Conservation (phyloP, 2,113 vertebrate species). For the Erythrocercus mccallii region DNA sequence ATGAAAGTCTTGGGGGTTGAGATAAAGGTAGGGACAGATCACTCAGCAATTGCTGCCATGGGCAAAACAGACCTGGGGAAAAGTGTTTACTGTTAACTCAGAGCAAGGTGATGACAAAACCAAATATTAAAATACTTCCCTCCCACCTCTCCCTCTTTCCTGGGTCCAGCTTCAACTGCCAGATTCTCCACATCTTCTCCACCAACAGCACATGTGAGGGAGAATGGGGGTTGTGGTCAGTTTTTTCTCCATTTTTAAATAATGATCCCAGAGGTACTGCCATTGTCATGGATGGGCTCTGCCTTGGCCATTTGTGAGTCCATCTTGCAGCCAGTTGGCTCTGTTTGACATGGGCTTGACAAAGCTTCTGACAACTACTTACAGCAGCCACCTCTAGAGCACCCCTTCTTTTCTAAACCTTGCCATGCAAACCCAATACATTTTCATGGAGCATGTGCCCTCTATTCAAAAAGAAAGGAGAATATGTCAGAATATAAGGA, state of each 20-base stretch:
- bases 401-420: neutral
- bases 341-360: neutral
- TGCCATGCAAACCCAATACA: neutral
- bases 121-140: neutral
- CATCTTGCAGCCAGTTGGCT: neutral
- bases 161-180: fast-evolving
- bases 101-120: fast-evolving
- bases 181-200: neutral
- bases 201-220: fast-evolving
- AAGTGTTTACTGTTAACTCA: neutral
- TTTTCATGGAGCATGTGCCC: neutral
- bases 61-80: neutral
- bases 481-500: neutral
- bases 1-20: neutral
- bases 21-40: neutral
- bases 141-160: neutral
- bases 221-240: fast-evolving
- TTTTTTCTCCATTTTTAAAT: neutral
- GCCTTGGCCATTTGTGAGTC: fast-evolving
- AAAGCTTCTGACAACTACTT: neutral
- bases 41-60: neutral
- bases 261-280: neutral
- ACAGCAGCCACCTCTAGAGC: neutral
- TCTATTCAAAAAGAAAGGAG: neutral
- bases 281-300: fast-evolving